Conservation (phyloP, 2,888 invertebrate species). For the Germaria angustata region DNA sequence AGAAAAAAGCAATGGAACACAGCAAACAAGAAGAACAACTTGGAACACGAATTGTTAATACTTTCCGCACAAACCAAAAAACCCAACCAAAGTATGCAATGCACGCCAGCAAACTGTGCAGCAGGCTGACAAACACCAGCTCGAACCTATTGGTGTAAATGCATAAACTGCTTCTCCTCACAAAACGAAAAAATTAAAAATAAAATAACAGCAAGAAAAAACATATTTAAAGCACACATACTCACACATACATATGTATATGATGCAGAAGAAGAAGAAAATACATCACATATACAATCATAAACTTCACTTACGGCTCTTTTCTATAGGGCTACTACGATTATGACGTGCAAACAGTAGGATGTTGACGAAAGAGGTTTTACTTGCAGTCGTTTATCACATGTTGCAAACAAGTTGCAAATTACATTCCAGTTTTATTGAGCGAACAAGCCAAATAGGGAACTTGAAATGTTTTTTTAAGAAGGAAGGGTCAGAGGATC, state of each 20-base stretch:
- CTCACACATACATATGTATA: conserved; percentile 1
- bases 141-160: conserved; percentile 70
- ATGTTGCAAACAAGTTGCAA: no score
- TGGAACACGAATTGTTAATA: conserved; percentile 62
- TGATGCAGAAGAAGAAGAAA: background rate
- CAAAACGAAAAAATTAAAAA: background rate
- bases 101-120: conserved; percentile 78
- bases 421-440: no score
- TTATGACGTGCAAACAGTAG: conserved; percentile 36
- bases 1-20: conserved; percentile 28
- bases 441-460: no score
- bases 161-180: conserved; percentile 62
- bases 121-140: conserved; percentile 69
- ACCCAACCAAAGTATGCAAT: conserved; percentile 79
- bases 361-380: conserved; percentile 7
- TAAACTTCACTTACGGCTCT: conserved; percentile 48
- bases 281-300: conserved; percentile 53
- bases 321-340: conserved; percentile 45
- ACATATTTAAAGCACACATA: conserved; percentile 21
- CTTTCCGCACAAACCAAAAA: conserved; percentile 69
- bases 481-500: no score
- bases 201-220: conserved; percentile 29
- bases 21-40: conserved; percentile 58
- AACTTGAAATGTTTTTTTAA: no score
- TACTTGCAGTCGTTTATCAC: no score